Evolutionary conservation across 1,140 invertebrate species (phyloP).

Genomic region (Nymphalis io): DNA sequence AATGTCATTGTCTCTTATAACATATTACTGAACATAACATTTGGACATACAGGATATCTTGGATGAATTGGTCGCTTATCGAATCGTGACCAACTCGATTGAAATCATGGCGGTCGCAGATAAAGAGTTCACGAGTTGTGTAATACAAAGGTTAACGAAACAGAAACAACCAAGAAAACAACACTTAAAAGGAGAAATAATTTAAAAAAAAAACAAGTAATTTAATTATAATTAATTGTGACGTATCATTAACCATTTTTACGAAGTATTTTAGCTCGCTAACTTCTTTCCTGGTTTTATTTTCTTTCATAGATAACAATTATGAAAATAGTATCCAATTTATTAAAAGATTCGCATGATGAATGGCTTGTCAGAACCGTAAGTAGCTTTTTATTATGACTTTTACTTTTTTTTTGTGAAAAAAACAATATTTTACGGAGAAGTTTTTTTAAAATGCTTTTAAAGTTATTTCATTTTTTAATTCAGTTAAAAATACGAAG

Average conservation of each 20-base stretch:
- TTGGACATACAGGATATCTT: conserved; percentile 51
- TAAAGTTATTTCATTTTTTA: not conserved
- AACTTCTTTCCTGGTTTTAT: not conserved
- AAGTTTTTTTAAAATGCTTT: not conserved
- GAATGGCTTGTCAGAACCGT: conserved; percentile 63
- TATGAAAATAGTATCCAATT: conserved; percentile 66
- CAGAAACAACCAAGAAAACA: conserved; percentile 25
- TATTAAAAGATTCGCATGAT: conserved; percentile 59
- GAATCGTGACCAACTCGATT: conserved; percentile 46
- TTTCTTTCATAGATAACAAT: conserved; percentile 11
- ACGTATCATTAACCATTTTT: not conserved
- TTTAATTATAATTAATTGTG: conserved; percentile 10
- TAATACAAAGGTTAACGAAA: conserved; percentile 43
- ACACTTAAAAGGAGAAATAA: conserved; percentile 5
- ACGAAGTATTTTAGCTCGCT: not conserved
- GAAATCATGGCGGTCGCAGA: conserved; percentile 48
- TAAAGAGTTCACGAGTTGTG: conserved; percentile 48
- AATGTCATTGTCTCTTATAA: no score
- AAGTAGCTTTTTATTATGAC: conserved; percentile 28
- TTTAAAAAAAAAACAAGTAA: no score
- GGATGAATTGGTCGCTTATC: conserved; percentile 53
- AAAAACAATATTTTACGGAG: no score
- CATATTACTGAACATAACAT: not conserved
- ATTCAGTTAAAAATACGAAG: not conserved
- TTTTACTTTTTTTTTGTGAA: not conserved